Base-by-base conservation (phyloP, 2,113 vertebrate genomes). In the Muntiacus reevesi region DNA sequence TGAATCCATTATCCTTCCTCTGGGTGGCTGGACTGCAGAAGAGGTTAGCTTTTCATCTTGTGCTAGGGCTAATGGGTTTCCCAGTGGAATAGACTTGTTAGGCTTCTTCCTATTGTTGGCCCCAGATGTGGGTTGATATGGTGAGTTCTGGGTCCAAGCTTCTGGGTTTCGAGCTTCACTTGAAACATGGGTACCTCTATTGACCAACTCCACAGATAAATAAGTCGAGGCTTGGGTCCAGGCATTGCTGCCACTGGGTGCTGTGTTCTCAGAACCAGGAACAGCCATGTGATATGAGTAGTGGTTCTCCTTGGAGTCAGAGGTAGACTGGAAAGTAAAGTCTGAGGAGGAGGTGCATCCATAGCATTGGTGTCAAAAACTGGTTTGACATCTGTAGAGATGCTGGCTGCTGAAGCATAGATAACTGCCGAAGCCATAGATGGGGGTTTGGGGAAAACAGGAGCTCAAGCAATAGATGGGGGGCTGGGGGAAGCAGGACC, bases 1-100 rank as follows among this genome's bases (percentile, higher is more conserved):
- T 16, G 98, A 92, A 83, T 98, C 98, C 9, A 96, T 91, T 7
- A 89, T 28, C 0, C 98, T 98, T 67, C 98, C 98, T 1, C 99
- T 99, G 0, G 93, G 94, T 0, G 98, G 43, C 67, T 97, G 97
- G 36, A 95, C 14, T 45, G 6, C 1, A 7, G 28, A 16, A 81
- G 7, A 23, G 3, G 1, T 3, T 57, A 25, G 25, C 14, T 4
- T 36, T 40, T 17, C 3, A 11, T 11, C 57, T 0, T 64, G 7
- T 0, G 88, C 33, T 71, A 94, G 98, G 3, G 97, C 96, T 0
- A 82, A 1, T 0, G 99, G 36, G 1, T 97, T 94, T 30, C 99
- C 99, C 0, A 99, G 99, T 1, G 91, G 62, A 81, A 99, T 99
- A 0, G 98, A 40, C 0, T 74, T 57, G 6, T 94, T 85, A 97